Conservation (phyloP, 1,140 invertebrate genomes). For the Drosophila varians region DNA sequence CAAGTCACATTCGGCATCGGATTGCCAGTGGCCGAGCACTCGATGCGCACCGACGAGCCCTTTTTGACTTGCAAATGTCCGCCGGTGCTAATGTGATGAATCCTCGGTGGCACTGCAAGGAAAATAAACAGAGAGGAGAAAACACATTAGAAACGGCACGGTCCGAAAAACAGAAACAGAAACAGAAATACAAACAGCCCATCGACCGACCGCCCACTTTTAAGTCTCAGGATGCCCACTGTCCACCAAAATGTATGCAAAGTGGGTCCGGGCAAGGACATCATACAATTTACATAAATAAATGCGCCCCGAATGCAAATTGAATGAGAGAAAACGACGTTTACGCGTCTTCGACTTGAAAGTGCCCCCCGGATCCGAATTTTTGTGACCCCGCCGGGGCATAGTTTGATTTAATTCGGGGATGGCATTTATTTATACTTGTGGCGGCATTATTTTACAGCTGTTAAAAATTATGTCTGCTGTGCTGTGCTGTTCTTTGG, state of each 20-base stretch:
- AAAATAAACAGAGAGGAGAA: slow-evolving; percentile 45
- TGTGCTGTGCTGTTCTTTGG: slow-evolving; percentile 34
- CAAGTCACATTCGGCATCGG: slow-evolving; percentile 88
- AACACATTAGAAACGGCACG: slow-evolving; percentile 69
- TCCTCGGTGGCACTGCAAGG: slow-evolving; percentile 85
- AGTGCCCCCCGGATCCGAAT: neutral
- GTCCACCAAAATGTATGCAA: slow-evolving; percentile 71
- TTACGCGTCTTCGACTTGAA: slow-evolving; percentile 59
- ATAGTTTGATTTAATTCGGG: slow-evolving; percentile 74
- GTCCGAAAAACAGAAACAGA: neutral
- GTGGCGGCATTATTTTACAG: slow-evolving; percentile 79
- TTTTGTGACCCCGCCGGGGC: slow-evolving; percentile 20
- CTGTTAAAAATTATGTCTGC: slow-evolving; percentile 68
- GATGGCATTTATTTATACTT: slow-evolving; percentile 70
- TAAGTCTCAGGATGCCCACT: slow-evolving; percentile 6
- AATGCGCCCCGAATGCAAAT: slow-evolving; percentile 76
- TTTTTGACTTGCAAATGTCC: slow-evolving; percentile 87
- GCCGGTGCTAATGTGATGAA: slow-evolving; percentile 85
- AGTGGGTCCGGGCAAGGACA: slow-evolving; percentile 60
- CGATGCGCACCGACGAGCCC: slow-evolving; percentile 86
- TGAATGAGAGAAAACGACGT: slow-evolving; percentile 74
- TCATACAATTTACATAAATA: slow-evolving; percentile 79
- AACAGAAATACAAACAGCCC: slow-evolving; percentile 21
- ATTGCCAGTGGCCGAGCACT: slow-evolving; percentile 88
- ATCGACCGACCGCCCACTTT: neutral